Percentiles rank a stretch among this genome's conserved stretches.
phyloP scores from a whole-genome alignment of 37 sponge, comb jelly and placozoan species.

The Halichondria panicea region DNA sequence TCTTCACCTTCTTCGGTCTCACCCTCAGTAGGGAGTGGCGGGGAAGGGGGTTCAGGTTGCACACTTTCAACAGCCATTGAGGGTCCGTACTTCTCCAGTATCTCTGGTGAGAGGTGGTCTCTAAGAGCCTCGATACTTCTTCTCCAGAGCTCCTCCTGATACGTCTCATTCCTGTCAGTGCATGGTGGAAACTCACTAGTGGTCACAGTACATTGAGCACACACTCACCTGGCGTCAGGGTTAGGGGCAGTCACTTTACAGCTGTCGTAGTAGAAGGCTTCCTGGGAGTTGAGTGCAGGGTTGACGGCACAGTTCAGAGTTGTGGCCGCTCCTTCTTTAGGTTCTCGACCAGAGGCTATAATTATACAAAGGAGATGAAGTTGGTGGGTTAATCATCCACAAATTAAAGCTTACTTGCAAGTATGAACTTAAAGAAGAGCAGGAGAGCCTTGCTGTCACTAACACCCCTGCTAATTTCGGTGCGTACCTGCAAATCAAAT shows the following conservation, averaged over 20 bases:
- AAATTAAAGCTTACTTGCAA: too few species aligned
- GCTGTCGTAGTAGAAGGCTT: constrained; percentile 44
- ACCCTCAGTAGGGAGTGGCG: neutral
- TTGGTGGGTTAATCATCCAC: too few species aligned
- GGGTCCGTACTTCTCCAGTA: constrained; percentile 56
- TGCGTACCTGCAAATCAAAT: constrained; percentile 27
- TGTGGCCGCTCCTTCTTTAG: constrained; percentile 66
- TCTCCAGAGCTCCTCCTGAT: constrained; percentile 65
- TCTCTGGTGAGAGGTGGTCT: constrained; percentile 44
- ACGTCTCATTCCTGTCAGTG: constrained; percentile 37
- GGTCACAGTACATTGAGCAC: neutral
- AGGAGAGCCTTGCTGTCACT: too few species aligned
- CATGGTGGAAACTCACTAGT: neutral
- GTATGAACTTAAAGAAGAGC: too few species aligned
- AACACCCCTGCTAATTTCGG: constrained; percentile 22
- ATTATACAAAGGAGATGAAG: neutral
- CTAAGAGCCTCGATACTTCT: constrained; percentile 46
- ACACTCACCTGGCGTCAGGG: neutral
- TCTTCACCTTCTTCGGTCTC: too few species aligned
- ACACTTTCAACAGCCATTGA: too few species aligned
- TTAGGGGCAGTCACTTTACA: constrained; percentile 15
- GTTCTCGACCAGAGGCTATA: neutral
- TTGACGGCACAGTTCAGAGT: constrained; percentile 69
- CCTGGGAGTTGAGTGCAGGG: constrained; percentile 63
- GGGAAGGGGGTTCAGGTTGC: too few species aligned